Conservation (phyloP, 2,888 invertebrate species). For the Trachelus troglodyta region DNA sequence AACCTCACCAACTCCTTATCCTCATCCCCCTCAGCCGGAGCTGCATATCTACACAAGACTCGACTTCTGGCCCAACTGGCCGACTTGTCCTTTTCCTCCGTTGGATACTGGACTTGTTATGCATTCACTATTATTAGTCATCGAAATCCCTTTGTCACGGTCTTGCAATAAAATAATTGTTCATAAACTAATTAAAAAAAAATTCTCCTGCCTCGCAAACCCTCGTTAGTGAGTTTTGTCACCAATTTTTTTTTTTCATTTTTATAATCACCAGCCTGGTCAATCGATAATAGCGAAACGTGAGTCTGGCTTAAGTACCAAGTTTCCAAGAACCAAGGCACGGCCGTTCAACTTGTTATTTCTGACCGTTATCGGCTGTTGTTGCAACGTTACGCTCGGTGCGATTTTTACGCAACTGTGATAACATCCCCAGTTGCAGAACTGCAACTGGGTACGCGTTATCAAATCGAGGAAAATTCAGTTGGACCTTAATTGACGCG, state of each 20-base stretch:
- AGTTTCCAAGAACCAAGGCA: conserved; percentile 26
- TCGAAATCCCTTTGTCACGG: neutral
- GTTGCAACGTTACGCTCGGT: conserved; percentile 33
- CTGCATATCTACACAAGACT: neutral
- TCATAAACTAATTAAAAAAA: neutral
- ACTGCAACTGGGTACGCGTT: neutral
- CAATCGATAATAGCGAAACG: neutral
- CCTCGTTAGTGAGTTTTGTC: too few species aligned
- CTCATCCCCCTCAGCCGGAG: neutral
- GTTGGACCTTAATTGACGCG: neutral
- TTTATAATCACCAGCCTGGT: neutral
- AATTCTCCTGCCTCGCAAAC: too few species aligned
- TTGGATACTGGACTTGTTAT: neutral
- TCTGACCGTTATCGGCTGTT: conserved; percentile 45
- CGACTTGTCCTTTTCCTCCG: neutral
- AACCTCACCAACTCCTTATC: conserved; percentile 18
- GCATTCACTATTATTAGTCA: neutral
- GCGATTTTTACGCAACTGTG: neutral
- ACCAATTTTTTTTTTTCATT: neutral
- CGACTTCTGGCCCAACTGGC: neutral
- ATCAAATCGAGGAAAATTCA: neutral
- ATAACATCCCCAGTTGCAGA: neutral
- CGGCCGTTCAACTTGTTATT: conserved; percentile 56
- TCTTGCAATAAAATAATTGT: neutral
- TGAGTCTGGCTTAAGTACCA: neutral